Evolutionary conservation across 2,888 invertebrate species (phyloP), one percentile per base, ranked within the genome.

Genomic region (Heliconius charithonia): DNA sequence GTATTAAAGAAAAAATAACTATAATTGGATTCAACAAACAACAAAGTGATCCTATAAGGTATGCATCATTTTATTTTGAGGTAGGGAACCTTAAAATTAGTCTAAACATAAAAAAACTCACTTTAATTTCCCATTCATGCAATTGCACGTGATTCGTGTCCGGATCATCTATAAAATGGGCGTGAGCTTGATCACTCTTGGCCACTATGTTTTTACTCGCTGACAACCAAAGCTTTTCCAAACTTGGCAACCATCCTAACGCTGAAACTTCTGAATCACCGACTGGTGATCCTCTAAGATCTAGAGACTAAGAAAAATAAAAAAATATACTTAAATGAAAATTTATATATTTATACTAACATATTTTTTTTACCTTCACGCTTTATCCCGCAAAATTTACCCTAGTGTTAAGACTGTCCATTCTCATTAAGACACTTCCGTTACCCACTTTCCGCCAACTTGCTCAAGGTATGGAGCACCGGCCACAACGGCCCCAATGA

Each of bases 231-330:
- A 94, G 83, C 84, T 90, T 88, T 71, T 87, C 86, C 2, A 95
- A 87, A 0, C 76, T 69, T 0, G 89, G 89, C 37, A 95, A 84
- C 92, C 94, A 94, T 27, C 94, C 93, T 45, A 95, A 85, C 0
- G 94, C 91, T 0, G 94, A 91, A 51, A 95, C 90, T 76, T 95
- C 95, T 0, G 94, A 93, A 84, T 95, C 95, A 0, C 92, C 91
- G 0, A 95, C 88, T 0, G 93, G 92, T 0, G 92, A 92, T 0
- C 92, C 92, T 13, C 94, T 90, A 0, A 93, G 83, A 79, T 95
- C 95, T 4, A 95, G 72, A 0, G 89, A 81, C 95, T 95, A 0
- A 69, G 72, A 2, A 72, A 9, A 66, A 25, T 4, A 0, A 4
- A 62, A 22, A 62, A 25, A 62, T 63, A 63, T 63, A 63, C 2